Base-by-base conservation (phyloP, 2,113 vertebrate species). In the Pelvicachromis taeniatus region DNA sequence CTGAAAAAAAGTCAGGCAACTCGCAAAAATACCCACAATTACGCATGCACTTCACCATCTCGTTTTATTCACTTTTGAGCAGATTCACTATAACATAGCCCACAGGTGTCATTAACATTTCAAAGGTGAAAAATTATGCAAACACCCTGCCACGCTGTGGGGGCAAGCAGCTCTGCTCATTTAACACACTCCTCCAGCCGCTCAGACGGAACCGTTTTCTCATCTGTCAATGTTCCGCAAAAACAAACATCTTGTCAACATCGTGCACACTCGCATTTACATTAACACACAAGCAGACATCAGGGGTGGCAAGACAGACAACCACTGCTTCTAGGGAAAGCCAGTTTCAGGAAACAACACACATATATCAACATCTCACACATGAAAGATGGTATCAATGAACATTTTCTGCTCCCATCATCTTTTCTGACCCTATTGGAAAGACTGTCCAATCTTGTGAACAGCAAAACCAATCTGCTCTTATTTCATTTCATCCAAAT, bases 71-170 rank as follows among this genome's bases (percentile, higher is more conserved):
- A 84, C 79, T 91, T 82, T 81, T 8, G 21, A 85, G 82, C 70
- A 89, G 78, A 87, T 83, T 73, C 68, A 84, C 78, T 65, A 80
- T 31, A 88, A 79, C 58, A 77, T 84, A 87, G 90, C 92, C 93
- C 90, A 83, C 91, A 94, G 93, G 87, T 94, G 87, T 83, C 65
- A 90, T 94, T 93, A 94, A 90, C 83, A 87, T 92, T 91, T 95
- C 80, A 92, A 90, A 94, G 45, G 89, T 84, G 86, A 26, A 85
- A 85, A 91, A 89, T 90, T 89, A 94, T 93, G 75, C 90, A 91
- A 92, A 93, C 86, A 56, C 68, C 14, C 68, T n/a, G 13, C 45
- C n/a, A 31, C 3, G 29, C 90, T 83, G 55, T 77, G 73, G 81
- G 83, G 80, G 52, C 85, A 85, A 77, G 80, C 59, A 61, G 82